These are phyloP conservation scores for Bergia puertoricense DNA, from an alignment of 92 coral and sea anemone genomes.

Conservation along the genomic window DNA sequence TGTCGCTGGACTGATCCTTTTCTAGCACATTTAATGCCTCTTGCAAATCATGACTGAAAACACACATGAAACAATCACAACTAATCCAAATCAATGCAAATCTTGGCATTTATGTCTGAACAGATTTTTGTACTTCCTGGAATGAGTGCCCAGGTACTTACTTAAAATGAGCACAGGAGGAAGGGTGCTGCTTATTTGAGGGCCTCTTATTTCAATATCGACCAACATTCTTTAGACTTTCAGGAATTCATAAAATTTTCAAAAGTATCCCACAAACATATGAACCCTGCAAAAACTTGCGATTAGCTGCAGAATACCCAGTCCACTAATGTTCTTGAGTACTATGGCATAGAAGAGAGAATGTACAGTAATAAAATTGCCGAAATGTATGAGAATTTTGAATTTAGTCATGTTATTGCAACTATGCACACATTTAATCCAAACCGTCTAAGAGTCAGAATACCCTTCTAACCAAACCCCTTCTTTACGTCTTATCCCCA, in stretches of 20 bases:
- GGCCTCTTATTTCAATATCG: slow-evolving; percentile 1
- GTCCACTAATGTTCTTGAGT: not conserved
- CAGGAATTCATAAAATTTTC: not conserved
- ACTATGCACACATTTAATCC: slow-evolving; percentile 1
- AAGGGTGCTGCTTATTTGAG: slow-evolving; percentile 3
- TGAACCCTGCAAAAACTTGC: slow-evolving; percentile 2
- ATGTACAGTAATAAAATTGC: slow-evolving; percentile 4
- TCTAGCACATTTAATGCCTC: not conserved
- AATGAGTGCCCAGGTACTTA: slow-evolving; percentile 8
- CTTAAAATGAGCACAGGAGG: slow-evolving; percentile 11
- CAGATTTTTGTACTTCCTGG: slow-evolving; percentile 8
- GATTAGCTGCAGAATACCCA: slow-evolving; percentile 5
- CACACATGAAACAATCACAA: slow-evolving; percentile 3
- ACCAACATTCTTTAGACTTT: slow-evolving; percentile 6
- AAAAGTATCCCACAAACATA: slow-evolving; percentile 3
- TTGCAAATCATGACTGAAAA: slow-evolving; percentile 10
- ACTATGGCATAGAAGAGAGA: slow-evolving; percentile 6
- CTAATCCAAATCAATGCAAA: not conserved
- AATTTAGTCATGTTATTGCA: not conserved
- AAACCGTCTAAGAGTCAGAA: not conserved
- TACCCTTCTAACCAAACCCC: slow-evolving; percentile 15
- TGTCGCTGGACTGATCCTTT: slow-evolving; percentile 8
- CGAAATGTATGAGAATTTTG: not conserved
- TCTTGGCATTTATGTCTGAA: not conserved
- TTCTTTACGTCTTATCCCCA: not conserved